These are phyloP conservation scores for Phengaris alcon DNA, from an alignment of 2,888 invertebrate genomes.

Conservation along the genomic window DNA sequence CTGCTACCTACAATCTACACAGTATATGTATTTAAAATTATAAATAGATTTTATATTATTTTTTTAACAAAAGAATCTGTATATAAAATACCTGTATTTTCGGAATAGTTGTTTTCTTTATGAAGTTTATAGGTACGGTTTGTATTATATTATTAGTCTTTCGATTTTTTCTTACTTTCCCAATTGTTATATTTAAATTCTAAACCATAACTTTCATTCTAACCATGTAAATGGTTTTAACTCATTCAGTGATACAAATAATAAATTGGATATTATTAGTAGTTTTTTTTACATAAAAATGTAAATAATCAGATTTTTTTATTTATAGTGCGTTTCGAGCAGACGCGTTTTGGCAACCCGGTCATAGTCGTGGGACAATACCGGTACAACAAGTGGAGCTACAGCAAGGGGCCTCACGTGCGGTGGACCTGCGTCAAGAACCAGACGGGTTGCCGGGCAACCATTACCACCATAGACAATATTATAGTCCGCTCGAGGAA, in stretches of 20 bases:
- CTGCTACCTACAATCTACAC: too few species aligned
- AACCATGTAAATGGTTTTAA: background rate
- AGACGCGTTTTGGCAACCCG: slow-evolving; percentile 60
- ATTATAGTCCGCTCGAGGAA: slow-evolving; percentile 50
- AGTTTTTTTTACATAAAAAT: background rate
- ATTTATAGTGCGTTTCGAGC: slow-evolving; percentile 42
- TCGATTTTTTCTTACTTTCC: too few species aligned
- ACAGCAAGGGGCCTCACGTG: slow-evolving; percentile 49
- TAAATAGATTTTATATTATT: too few species aligned
- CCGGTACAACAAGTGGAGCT: slow-evolving; percentile 56
- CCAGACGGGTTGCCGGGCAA: slow-evolving; percentile 55
- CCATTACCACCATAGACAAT: slow-evolving; percentile 52
- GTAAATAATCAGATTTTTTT: background rate
- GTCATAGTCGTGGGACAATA: slow-evolving; percentile 55
- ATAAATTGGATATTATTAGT: too few species aligned
- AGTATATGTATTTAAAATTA: too few species aligned
- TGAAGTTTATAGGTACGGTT: too few species aligned
- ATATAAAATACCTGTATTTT: too few species aligned
- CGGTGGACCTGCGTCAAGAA: slow-evolving; percentile 60
- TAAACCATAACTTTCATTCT: too few species aligned
- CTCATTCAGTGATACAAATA: background rate
- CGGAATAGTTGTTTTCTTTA: too few species aligned
- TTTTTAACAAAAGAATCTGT: too few species aligned
- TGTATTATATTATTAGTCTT: too few species aligned
- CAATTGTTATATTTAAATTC: too few species aligned